Evolutionary conservation across 2,113 vertebrate species (phyloP).

Genomic region (Empidonax alnorum): DNA sequence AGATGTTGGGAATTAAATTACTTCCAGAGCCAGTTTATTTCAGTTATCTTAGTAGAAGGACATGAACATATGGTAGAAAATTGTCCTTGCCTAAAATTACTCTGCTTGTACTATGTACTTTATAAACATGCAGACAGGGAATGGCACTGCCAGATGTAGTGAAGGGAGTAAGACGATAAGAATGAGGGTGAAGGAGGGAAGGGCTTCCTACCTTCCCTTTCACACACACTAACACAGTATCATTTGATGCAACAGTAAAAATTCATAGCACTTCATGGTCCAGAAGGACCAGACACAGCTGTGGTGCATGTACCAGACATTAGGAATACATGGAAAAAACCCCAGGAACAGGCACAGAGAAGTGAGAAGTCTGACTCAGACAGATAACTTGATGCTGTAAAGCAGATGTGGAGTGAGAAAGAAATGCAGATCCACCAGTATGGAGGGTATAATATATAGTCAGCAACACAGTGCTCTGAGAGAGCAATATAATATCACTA

Average conservation of each 20-base stretch:
- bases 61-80: conserved; percentile 43
- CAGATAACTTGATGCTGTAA: conserved; percentile 2
- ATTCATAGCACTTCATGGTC: not conserved
- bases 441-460: not conserved
- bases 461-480: not conserved
- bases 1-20: not conserved
- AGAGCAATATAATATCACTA: not conserved
- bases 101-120: not conserved
- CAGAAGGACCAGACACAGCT: conserved; percentile 20
- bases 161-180: not conserved
- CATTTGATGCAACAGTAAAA: conserved; percentile 5
- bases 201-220: not conserved
- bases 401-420: conserved; percentile 23
- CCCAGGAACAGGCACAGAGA: not conserved
- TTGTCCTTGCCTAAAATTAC: conserved; percentile 41
- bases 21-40: not conserved
- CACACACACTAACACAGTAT: not conserved
- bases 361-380: conserved; percentile 20
- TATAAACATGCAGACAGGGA: not conserved
- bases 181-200: not conserved
- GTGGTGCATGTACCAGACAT: not conserved
- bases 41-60: conserved; percentile 14
- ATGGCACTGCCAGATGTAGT: conserved; percentile 23
- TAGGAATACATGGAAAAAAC: not conserved
- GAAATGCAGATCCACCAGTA: not conserved